Conservation (phyloP, 2,113 vertebrate species). For the Verasper variegatus region DNA sequence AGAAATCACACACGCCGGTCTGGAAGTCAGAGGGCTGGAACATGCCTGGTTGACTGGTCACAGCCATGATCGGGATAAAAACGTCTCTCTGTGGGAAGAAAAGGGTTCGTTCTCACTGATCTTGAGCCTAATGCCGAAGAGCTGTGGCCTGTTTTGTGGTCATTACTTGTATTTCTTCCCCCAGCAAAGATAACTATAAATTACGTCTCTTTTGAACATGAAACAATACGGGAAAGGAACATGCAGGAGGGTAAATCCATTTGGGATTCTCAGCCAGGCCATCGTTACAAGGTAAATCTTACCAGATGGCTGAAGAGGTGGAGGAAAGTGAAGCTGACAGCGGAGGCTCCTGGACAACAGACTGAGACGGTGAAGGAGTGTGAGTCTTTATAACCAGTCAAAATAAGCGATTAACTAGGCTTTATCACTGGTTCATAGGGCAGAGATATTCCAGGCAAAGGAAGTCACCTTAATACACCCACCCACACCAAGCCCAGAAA, state of each 20-base stretch:
- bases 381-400: background rate
- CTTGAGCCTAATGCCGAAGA: background rate
- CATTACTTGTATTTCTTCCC: background rate
- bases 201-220: background rate
- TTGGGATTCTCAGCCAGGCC: background rate
- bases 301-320: slow-evolving; percentile 35
- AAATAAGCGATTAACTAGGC: background rate
- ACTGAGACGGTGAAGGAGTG: background rate
- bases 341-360: background rate
- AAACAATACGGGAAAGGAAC: slow-evolving; percentile 1
- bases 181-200: background rate
- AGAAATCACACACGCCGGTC: slow-evolving; percentile 61
- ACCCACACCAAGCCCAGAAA: background rate
- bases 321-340: background rate
- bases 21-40: slow-evolving; percentile 76
- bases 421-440: background rate
- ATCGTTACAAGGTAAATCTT: slow-evolving; percentile 19
- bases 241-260: background rate
- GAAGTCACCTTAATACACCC: background rate
- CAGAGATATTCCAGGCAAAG: background rate
- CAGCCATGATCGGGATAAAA: slow-evolving; percentile 56
- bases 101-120: background rate
- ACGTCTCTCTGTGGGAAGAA: slow-evolving; percentile 25
- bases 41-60: slow-evolving; percentile 45
- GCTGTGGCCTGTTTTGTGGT: background rate